Base-by-base conservation (phyloP, 2,113 vertebrate genomes). In the Athene cunicularia region DNA sequence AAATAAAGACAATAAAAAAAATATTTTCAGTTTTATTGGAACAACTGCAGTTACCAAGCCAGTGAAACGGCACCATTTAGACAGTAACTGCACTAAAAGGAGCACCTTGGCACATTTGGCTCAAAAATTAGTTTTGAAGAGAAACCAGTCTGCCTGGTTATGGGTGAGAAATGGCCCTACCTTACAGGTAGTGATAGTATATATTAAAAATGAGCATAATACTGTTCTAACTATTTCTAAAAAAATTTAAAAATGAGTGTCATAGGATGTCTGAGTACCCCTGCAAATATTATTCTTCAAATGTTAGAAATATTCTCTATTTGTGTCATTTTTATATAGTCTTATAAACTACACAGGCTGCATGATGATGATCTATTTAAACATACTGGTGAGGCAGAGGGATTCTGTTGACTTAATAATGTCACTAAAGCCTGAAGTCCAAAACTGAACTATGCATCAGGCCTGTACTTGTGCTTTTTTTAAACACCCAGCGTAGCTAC, bases 1-100 rank as follows among this genome's bases (percentile, higher is more conserved):
- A 67, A 90, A 90, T 58, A 77, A 95, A 58, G 20, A 55, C 64
- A 83, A 88, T 12, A 30, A 43, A 30, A 4, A 55, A 35, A 4
- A 23, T 2, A 18, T 62, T 67, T 85, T 32, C 11, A 71, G 12
- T 67, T 97, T 96, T 96, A 95, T 93, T 97, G n/a, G 13, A 84
- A 93, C 37, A 72, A 58, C 27, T 21, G 60, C 16, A 56, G 85
- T 74, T 55, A 80, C 32, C 75, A 47, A 76, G 74, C 30, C 50
- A 56, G 80, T 32, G 66, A 87, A 92, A 89, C 47, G 12, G 28
- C 76, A 33, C 30, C 14, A 8, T 19, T 41, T 28, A 27, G 56
- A 62, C 76, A 84, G 30, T 12, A 24, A 62, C 15, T 55, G 26
- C 35, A 28, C 60, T 72, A 7, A 43, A 86, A 73, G 64, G n/a